A percentile compares a stretch with the other conserved stretches of the same genome.
phyloP scores from a whole-genome alignment of 2,888 invertebrate genomes.

The Acrocera orbiculus region DNA sequence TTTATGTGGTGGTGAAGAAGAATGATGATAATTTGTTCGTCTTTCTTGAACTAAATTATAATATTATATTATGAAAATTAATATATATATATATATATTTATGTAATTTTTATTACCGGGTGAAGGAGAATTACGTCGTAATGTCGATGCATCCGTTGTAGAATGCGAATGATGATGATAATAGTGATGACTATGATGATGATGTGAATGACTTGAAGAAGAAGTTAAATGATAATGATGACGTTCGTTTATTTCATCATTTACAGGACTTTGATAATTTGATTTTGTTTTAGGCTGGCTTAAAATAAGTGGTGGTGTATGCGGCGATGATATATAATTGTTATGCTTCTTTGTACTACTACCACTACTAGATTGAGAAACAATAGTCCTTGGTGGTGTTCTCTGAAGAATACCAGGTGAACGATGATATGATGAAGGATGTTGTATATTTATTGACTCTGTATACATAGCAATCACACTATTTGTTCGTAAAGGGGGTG shows the following conservation, averaged over 20 bases:
- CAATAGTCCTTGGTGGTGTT: slow-evolving; percentile 16
- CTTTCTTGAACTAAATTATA: slow-evolving; percentile 18
- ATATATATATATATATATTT: neutral
- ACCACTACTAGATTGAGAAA: slow-evolving; percentile 12
- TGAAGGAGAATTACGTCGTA: slow-evolving; percentile 14
- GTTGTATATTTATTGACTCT: slow-evolving; percentile 11
- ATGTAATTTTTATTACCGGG: slow-evolving; percentile 18
- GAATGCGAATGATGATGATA: slow-evolving; percentile 21
- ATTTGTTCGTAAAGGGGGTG: slow-evolving; percentile 25
- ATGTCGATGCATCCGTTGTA: slow-evolving; percentile 6
- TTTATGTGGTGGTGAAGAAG: slow-evolving; percentile 25
- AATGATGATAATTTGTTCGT: slow-evolving; percentile 21
- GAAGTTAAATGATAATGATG: slow-evolving; percentile 13
- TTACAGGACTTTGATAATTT: slow-evolving; percentile 12
- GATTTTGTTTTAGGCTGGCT: slow-evolving; percentile 11
- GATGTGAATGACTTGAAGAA: slow-evolving; percentile 15
- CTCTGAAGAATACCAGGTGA: no score
- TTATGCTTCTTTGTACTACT: slow-evolving; percentile 9
- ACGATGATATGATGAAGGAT: slow-evolving; percentile 14
- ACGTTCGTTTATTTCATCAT: slow-evolving; percentile 10
- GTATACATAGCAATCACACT: slow-evolving; percentile 16
- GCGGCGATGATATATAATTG: slow-evolving; percentile 22
- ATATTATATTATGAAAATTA: slow-evolving; percentile 3
- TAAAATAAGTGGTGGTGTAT: slow-evolving; percentile 26
- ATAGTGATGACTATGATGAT: slow-evolving; percentile 18